Evolutionary conservation across 1,140 invertebrate genomes (phyloP), one percentile per base, ranked within the genome.

Genomic region (Whitmania pigra): DNA sequence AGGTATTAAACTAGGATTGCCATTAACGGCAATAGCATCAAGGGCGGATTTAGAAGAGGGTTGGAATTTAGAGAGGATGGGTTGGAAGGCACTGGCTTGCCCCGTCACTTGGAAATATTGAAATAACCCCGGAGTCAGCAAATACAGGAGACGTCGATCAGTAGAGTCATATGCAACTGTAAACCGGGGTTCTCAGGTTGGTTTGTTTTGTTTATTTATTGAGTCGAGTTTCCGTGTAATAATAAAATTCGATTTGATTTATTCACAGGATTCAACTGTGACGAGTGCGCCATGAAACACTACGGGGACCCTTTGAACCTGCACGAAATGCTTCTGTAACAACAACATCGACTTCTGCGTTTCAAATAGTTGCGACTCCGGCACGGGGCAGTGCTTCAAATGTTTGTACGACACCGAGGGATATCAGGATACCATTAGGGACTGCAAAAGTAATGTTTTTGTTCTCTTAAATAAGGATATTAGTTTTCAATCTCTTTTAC

Each of bases 401-500:
- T 99, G 97, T 84, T 84, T 97, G 20, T 89, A 90, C 79, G 89
- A 97, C 76, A 97, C 94, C 0, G 91, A 90, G 69, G 96, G 96
- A 9, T 87, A 89, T 71, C 87, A 91, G 79, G 92, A 93, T 25
- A 79, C 89, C 22, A 88, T 91, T 78, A 3, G 29, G 20, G 83
- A 87, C 63, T 73, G 70, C 31, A 43, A 53, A 69, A 68, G 74
- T 74, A 66, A n/a, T n/a, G n/a, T 15, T 1, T 22, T 63, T 11
- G 1, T 25, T 20, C 18, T 63, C 57, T 63, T 25, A 57, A 25
- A n/a, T 57, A 36, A 36, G 31, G 31, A 36, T 36, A 36, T 36
- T 36, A 36, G 31, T 36, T 36, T 36, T 6, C 2, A 36, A 36
- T 36, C 31, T 36, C 31, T 6, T n/a, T n/a, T n/a, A n/a, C n/a